Percentiles rank a stretch among this genome's conserved stretches.
These are phyloP conservation scores for Thunnus albacares DNA, from an alignment of 2,797 vertebrate species.

Conservation along the genomic window DNA sequence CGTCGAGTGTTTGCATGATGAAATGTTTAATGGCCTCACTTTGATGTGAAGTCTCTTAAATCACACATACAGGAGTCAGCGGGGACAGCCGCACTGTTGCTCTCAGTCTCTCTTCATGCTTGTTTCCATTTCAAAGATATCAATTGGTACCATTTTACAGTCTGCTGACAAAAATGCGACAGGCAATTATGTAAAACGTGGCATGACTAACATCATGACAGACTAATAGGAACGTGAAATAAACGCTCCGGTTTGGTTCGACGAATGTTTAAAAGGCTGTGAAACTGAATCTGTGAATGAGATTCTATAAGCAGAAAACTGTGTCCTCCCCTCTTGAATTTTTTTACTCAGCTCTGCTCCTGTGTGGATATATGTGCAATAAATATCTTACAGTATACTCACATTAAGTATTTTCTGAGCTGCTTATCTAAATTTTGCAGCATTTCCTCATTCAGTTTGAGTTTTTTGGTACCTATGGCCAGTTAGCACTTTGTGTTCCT, in stretches of 20 bases:
- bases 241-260: not conserved
- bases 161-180: constrained; percentile 2
- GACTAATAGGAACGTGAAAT: constrained; percentile 14
- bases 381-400: not conserved
- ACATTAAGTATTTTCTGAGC: not conserved
- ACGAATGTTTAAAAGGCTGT: not conserved
- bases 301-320: not conserved
- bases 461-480: no score
- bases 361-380: not conserved
- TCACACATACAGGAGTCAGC: constrained; percentile 19
- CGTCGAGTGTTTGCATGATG: not conserved
- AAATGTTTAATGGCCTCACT: constrained; percentile 4
- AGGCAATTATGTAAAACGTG: constrained; percentile 36
- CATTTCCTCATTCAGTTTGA: not conserved
- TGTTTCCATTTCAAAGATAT: constrained; percentile 48
- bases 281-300: constrained; percentile 10
- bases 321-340: no score
- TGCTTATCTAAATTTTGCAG: constrained; percentile 3
- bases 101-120: constrained; percentile 22
- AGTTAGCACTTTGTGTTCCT: no score
- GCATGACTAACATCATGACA: constrained; percentile 37
- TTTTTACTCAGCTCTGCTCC: not conserved
- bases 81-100: not conserved
- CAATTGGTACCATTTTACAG: constrained; percentile 29
- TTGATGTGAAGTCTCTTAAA: constrained; percentile 32